phyloP scores from a whole-genome alignment of 2,113 vertebrate genomes.

The Urocitellus parryii region DNA sequence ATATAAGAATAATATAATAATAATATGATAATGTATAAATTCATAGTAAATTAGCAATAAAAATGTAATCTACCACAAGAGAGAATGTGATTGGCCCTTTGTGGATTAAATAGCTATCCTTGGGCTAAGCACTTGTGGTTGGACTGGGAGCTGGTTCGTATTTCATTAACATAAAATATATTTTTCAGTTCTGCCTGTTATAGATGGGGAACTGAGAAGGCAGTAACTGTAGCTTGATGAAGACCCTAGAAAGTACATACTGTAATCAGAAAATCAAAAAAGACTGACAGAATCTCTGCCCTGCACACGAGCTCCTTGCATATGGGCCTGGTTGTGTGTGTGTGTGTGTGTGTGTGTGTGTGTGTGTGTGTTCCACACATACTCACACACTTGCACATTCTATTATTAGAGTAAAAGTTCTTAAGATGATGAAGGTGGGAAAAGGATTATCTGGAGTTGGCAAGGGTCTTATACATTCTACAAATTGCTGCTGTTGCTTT shows the following conservation, averaged over 20 bases:
- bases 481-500: background rate
- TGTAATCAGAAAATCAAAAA: background rate
- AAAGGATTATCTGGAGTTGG: background rate
- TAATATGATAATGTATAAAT: background rate
- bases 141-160: background rate
- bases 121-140: background rate
- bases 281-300: background rate
- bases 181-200: background rate
- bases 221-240: background rate
- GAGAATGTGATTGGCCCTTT: background rate
- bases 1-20: background rate
- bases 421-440: background rate
- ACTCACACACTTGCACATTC: background rate
- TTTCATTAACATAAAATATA: background rate
- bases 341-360: too few species aligned
- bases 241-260: background rate
- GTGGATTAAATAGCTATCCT: background rate
- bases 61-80: background rate
- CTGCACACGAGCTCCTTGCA: background rate
- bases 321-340: background rate
- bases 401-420: background rate
- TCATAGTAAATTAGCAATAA: background rate
- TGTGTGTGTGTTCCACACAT: fast-evolving
- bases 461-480: background rate
- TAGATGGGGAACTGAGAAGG: background rate